Percentiles rank a stretch among this genome's conserved stretches.
Conservation (phyloP, 2,888 invertebrate species). For the Pterobdella sp. region DNA sequence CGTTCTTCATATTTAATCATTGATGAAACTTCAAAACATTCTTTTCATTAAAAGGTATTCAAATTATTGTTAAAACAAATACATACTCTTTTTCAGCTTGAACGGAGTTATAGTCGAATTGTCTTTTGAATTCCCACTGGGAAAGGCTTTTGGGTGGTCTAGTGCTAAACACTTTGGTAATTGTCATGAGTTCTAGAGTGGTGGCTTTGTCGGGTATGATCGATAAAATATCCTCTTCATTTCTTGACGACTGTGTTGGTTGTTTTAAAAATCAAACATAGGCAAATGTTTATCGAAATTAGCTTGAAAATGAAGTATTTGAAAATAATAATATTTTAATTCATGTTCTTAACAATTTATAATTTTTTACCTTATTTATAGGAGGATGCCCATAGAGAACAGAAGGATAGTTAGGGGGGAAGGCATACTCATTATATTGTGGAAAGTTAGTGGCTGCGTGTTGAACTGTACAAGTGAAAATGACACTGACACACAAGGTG, state of each 20-base stretch:
- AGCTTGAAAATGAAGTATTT: not conserved
- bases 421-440: constrained; percentile 44
- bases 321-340: not conserved
- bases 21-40: too few species aligned
- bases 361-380: constrained; percentile 38
- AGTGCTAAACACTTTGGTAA: constrained; percentile 46
- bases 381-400: constrained; percentile 37
- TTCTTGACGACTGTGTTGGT: constrained; percentile 31
- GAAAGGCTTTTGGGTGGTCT: constrained; percentile 45
- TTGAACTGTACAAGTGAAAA: constrained; percentile 40
- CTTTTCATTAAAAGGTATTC: not conserved
- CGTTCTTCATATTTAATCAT: too few species aligned
- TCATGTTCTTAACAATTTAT: not conserved
- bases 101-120: constrained; percentile 45
- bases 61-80: not conserved
- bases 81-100: constrained; percentile 46
- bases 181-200: constrained; percentile 47
- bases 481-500: constrained; percentile 34
- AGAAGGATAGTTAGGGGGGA: constrained; percentile 42
- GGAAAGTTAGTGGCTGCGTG: constrained; percentile 42
- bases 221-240: constrained; percentile 45
- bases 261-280: not conserved
- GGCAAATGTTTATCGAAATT: not conserved
- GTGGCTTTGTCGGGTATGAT: constrained; percentile 44
- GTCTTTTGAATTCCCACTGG: constrained; percentile 47